A percentile compares a stretch with the other conserved stretches of the same genome.
These are phyloP conservation scores for Drosophila vallismaia DNA, from an alignment of 2,888 invertebrate species.

Conservation along the genomic window DNA sequence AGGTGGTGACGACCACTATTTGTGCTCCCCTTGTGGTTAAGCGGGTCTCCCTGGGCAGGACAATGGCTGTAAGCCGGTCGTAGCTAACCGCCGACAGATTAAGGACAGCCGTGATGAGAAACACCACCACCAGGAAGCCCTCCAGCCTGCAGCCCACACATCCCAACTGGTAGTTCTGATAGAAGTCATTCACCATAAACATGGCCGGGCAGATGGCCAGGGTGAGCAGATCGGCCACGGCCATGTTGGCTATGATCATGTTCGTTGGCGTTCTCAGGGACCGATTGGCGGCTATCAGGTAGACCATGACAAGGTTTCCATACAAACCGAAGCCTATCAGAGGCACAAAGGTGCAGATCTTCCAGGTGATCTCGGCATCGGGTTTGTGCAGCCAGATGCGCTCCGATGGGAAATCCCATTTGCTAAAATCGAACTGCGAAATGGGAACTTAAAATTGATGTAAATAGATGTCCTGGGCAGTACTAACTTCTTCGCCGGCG, in stretches of 20 bases:
- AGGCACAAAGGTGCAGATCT: constrained; percentile 86
- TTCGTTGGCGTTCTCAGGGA: constrained; percentile 89
- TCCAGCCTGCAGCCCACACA: constrained; percentile 90
- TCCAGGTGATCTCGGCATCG: constrained; percentile 86
- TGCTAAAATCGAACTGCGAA: constrained; percentile 84
- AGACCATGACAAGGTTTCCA: constrained; percentile 88
- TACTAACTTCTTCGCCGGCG: constrained; percentile 38
- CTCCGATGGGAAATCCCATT: constrained; percentile 85
- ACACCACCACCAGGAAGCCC: constrained; percentile 90
- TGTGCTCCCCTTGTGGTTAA: constrained; percentile 87
- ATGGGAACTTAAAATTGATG: background rate
- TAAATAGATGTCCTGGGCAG: background rate
- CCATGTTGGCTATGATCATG: constrained; percentile 90
- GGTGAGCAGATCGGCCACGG: constrained; percentile 88
- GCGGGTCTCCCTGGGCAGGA: constrained; percentile 88
- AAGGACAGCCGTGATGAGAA: constrained; percentile 90
- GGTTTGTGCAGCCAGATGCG: constrained; percentile 88
- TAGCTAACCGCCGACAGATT: constrained; percentile 92
- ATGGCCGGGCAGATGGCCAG: constrained; percentile 90
- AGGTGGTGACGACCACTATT: constrained; percentile 87
- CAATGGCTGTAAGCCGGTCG: constrained; percentile 92
- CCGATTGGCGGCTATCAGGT: constrained; percentile 87
- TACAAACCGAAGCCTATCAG: constrained; percentile 88
- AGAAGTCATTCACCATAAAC: constrained; percentile 90
- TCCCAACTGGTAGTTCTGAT: constrained; percentile 91